Base-by-base conservation (phyloP, 2,113 vertebrate species). In the zebrafish (Danio rerio) region DNA sequence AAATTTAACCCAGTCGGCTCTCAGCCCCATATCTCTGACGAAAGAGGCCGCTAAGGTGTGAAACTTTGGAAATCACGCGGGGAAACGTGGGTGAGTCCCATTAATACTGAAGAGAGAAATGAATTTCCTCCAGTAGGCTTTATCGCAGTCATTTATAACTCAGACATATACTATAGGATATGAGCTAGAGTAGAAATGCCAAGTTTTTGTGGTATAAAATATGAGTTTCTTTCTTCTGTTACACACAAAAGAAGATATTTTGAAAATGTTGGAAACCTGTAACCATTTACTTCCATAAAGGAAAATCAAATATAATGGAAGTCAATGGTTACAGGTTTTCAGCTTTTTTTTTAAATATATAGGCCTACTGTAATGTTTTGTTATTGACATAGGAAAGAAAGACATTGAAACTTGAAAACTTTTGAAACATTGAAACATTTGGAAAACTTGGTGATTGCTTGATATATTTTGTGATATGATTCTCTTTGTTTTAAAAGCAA, bases 401-500 rank as follows among this genome's bases (percentile, higher is more conserved):
- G 31, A 31, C 31, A 2, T 31, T 31, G 31, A 31, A 31, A 3
- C 1, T 31, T 31, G 3, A 31, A 31, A 31, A 31, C 31, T 31
- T 31, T 31, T 31, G 31, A n/a, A n/a, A n/a, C n/a, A n/a, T n/a
- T 31, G 31, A 31, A 2, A 31, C 1, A 31, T 3, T 31, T 31
- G 3, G 31, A 31, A 31, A 31, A 31, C 49, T 52, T 52, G 49
- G 49, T 52, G 7, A 52, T 1, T 8, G 52, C 16, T 40, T 59
- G 40, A 53, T 21, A 78, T 66, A 45, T 78, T 66, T 43, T 7
- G 49, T 77, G 49, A 78, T 49, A 52, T 78, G 61, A 18, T 53
- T 78, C 61, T 42, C 47, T 42, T 52, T 78, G 76, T 78, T 78
- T 78, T 61, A 59, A 42, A 63, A 61, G 76, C 61, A 78, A 78